These are phyloP conservation scores for Pteropus rufus DNA, from an alignment of 2,797 vertebrate genomes.

Conservation along the genomic window DNA sequence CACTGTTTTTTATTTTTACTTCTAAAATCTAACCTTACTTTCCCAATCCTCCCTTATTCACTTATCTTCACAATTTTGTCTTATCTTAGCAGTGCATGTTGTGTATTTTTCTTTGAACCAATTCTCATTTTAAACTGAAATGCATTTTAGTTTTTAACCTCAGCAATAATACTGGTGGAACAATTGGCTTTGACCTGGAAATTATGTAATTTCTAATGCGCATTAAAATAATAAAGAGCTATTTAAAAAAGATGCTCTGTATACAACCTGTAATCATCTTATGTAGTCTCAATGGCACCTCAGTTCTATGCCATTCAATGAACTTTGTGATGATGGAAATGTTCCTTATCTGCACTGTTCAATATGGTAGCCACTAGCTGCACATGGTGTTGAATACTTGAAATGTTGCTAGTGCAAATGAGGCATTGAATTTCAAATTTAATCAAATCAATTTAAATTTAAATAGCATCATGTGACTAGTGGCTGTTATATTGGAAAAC, in stretches of 20 bases:
- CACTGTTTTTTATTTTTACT: neutral
- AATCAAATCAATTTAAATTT: neutral
- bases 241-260: neutral
- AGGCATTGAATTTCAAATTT: neutral
- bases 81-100: neutral
- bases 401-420: neutral
- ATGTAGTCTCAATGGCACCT: neutral
- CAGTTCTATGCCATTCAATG: neutral
- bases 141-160: neutral
- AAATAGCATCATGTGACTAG: neutral
- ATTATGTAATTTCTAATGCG: neutral
- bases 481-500: neutral
- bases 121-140: neutral
- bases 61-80: neutral
- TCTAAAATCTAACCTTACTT: neutral
- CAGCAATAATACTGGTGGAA: neutral
- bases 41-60: neutral
- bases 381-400: neutral
- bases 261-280: neutral
- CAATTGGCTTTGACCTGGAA: neutral
- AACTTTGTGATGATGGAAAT: neutral
- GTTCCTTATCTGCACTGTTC: neutral
- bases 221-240: neutral
- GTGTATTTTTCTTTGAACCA: constrained; percentile 16
- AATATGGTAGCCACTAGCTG: neutral